Conservation (phyloP, 2,113 vertebrate species). For the Mohoua ochrocephala region DNA sequence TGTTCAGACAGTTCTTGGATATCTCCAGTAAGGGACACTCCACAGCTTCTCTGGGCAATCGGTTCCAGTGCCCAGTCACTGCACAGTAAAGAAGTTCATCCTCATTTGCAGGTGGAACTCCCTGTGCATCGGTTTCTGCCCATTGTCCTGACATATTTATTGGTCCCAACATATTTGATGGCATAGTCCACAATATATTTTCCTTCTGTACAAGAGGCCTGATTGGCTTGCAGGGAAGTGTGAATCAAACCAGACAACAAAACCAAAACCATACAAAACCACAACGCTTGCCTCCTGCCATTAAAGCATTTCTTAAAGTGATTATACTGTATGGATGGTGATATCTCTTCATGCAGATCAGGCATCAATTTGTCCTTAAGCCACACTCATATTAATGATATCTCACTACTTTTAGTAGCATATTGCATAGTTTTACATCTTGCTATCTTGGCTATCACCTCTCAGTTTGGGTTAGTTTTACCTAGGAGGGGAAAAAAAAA, state of each 20-base stretch:
- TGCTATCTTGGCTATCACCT: background rate
- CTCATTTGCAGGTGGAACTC: background rate
- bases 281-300: background rate
- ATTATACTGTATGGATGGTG: background rate
- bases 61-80: background rate
- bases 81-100: background rate
- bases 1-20: background rate
- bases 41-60: background rate
- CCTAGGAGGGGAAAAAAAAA: background rate
- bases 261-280: background rate
- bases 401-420: background rate
- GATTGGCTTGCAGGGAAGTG: background rate
- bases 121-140: background rate
- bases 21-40: background rate
- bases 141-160: background rate
- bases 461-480: background rate
- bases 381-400: background rate
- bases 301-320: background rate
- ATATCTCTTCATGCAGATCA: background rate
- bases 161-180: background rate
- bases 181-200: background rate
- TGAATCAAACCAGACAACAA: background rate
- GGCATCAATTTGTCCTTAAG: background rate
- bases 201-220: background rate
- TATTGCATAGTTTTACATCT: background rate